Conservation (phyloP, 2,113 vertebrate genomes). For the Osmerus mordax region DNA sequence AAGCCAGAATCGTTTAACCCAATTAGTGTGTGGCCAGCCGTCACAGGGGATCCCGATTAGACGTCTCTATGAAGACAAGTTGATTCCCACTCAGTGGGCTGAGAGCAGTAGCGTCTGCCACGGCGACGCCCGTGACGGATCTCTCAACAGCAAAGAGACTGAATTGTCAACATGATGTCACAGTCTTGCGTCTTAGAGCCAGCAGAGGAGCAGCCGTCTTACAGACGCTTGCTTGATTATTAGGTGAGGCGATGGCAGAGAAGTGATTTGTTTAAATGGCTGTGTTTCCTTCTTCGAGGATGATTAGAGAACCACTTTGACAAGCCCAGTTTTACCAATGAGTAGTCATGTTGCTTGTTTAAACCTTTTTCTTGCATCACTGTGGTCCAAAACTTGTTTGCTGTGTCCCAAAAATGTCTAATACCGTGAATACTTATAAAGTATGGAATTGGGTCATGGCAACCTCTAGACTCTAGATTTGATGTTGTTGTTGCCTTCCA, state of each 20-base stretch:
- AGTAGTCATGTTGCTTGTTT: too few species aligned
- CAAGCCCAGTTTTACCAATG: not conserved
- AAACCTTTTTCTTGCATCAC: too few species aligned
- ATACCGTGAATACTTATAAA: not conserved
- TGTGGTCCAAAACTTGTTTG: not conserved
- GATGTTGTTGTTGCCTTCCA: too few species aligned
- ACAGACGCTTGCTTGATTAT: slow-evolving; percentile 60
- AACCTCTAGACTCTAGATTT: too few species aligned
- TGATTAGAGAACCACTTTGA: slow-evolving; percentile 51
- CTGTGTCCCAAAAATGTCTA: not conserved
- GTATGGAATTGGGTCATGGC: too few species aligned
- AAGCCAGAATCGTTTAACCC: not conserved
- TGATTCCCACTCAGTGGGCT: slow-evolving; percentile 47
- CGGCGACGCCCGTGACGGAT: slow-evolving; percentile 44
- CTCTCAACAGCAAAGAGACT: slow-evolving; percentile 53
- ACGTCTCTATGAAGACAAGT: not conserved
- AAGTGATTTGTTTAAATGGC: slow-evolving; percentile 56
- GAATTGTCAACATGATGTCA: slow-evolving; percentile 52
- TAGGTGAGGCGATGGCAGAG: slow-evolving; percentile 59
- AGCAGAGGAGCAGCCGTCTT: slow-evolving; percentile 38
- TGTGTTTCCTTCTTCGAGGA: slow-evolving; percentile 56
- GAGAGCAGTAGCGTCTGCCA: slow-evolving; percentile 39
- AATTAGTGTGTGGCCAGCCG: not conserved
- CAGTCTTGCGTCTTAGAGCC: slow-evolving; percentile 57
- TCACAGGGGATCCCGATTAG: not conserved